phyloP scores from a whole-genome alignment of 2,797 vertebrate genomes.

The Rhabdophis nuchalis region DNA sequence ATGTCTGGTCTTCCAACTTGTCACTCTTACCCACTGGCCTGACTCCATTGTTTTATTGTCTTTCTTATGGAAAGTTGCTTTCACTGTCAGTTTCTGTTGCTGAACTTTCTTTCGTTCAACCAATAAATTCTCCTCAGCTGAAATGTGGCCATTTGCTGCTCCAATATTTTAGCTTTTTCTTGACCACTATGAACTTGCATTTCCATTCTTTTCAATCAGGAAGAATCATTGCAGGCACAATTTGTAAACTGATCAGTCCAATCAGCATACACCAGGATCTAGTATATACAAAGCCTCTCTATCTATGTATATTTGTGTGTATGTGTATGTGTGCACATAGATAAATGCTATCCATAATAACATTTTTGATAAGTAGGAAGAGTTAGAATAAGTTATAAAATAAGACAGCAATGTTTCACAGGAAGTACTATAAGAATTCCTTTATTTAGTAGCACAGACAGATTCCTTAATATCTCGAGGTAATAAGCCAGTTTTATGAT shows the following conservation, averaged over 20 bases:
- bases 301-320: background rate
- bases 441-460: background rate
- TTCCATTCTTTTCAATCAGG: background rate
- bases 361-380: background rate
- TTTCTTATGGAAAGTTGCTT: background rate
- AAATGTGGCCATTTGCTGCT: background rate
- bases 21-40: background rate
- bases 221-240: background rate
- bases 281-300: background rate
- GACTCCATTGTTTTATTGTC: background rate
- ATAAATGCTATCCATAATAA: background rate
- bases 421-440: background rate
- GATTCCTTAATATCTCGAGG: background rate
- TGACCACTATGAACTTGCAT: background rate
- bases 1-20: background rate
- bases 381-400: background rate
- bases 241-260: background rate
- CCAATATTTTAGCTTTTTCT: background rate
- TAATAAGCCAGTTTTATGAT: background rate
- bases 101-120: background rate
- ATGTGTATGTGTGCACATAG: background rate
- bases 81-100: background rate
- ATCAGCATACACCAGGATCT: background rate
- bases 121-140: background rate
- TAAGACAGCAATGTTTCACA: background rate